phyloP scores from a whole-genome alignment of 1,140 invertebrate genomes.

The Zophobas morio region DNA sequence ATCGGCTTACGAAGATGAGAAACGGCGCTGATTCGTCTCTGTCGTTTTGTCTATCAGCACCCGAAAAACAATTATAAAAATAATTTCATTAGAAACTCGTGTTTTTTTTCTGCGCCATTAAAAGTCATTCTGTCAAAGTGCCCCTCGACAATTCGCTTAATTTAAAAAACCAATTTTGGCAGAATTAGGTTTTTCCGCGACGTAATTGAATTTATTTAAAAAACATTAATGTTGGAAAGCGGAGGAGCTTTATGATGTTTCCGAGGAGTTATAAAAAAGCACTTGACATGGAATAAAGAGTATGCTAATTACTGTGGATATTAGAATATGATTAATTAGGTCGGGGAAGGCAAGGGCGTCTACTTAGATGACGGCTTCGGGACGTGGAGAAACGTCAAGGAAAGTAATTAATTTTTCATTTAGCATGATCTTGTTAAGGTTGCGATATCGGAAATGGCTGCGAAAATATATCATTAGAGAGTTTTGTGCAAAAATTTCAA shows the following conservation, averaged over 20 bases:
- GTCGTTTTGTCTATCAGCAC: neutral
- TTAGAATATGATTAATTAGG: slow-evolving; percentile 9
- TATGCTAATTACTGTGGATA: slow-evolving; percentile 11
- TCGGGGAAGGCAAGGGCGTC: neutral
- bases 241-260: neutral
- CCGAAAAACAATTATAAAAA: slow-evolving; percentile 1
- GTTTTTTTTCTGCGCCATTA: neutral
- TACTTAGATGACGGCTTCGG: too few species aligned
- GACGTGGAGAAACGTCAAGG: too few species aligned
- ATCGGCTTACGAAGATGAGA: slow-evolving; percentile 4
- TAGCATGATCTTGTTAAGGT: too few species aligned
- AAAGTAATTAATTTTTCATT: too few species aligned
- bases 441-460: too few species aligned
- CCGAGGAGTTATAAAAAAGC: neutral
- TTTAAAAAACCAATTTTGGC: slow-evolving; percentile 4
- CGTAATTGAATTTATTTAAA: slow-evolving; percentile 10
- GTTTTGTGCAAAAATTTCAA: too few species aligned
- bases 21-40: neutral
- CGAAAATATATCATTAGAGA: too few species aligned
- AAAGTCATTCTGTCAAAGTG: neutral
- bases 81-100: neutral
- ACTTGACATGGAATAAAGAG: slow-evolving; percentile 6
- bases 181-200: slow-evolving; percentile 1
- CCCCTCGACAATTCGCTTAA: neutral
- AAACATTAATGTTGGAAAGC: slow-evolving; percentile 1